Percentiles rank a stretch among this genome's conserved stretches.
Conservation (phyloP, 2,797 vertebrate genomes). For the Steatocranus sp. region DNA sequence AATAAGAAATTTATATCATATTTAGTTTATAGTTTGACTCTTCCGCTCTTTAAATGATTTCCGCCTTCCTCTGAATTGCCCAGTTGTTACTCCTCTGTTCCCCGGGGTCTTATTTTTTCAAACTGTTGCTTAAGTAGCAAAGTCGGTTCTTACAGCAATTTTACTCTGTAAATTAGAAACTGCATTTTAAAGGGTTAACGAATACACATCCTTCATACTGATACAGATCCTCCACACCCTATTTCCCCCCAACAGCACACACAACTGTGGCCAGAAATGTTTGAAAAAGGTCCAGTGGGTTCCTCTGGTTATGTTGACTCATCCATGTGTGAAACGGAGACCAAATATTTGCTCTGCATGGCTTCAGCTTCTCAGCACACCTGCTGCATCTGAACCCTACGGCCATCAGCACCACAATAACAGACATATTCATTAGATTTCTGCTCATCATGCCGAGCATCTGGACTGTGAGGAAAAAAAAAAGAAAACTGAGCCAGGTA, state of each 20-base stretch:
- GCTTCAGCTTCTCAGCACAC: conserved; percentile 35
- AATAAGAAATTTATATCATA: neutral
- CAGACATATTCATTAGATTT: conserved; percentile 27
- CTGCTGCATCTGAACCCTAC: conserved; percentile 39
- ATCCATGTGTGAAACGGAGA: conserved; percentile 30
- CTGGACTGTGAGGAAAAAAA: neutral
- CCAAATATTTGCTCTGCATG: conserved; percentile 56
- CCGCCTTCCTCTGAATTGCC: neutral
- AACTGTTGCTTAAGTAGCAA: neutral
- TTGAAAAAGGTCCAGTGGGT: conserved; percentile 25
- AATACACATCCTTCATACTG: neutral
- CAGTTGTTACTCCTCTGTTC: neutral
- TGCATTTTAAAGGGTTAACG: neutral
- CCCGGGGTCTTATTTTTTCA: neutral
- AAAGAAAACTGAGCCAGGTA: neutral
- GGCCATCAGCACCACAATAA: conserved; percentile 25
- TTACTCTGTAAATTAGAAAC: neutral
- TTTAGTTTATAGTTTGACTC: neutral
- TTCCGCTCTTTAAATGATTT: neutral
- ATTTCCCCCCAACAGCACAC: neutral
- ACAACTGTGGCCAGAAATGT: neutral
- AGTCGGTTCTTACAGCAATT: neutral
- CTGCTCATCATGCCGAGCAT: conserved; percentile 23
- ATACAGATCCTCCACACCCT: neutral
- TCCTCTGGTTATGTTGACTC: conserved; percentile 43